These are phyloP conservation scores for Cathartes aura DNA, from an alignment of 2,113 vertebrate genomes.

Conservation along the genomic window DNA sequence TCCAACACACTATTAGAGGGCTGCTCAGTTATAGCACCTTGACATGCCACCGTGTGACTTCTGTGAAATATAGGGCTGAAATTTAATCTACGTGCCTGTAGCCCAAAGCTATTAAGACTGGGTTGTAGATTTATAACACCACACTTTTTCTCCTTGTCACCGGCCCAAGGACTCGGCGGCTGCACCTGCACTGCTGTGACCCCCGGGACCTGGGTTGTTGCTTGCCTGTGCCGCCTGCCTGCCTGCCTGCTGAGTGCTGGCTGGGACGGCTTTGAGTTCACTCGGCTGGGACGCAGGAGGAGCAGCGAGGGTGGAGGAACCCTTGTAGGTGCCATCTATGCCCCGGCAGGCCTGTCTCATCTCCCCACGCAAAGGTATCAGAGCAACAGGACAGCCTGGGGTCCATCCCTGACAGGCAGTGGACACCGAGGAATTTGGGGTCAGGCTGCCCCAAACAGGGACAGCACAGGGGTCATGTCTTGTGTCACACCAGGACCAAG, in stretches of 20 bases:
- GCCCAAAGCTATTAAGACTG: conserved; percentile 21
- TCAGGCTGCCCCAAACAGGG: neutral
- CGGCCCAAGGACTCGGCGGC: neutral
- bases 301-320: neutral
- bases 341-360: neutral
- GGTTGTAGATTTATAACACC: conserved; percentile 18
- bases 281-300: neutral
- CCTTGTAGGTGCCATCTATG: neutral
- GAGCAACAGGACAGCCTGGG: neutral
- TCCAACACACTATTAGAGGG: neutral
- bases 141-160: conserved; percentile 7
- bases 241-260: neutral
- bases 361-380: neutral
- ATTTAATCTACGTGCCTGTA: conserved; percentile 6
- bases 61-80: conserved; percentile 24
- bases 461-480: neutral
- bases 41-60: neutral
- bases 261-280: neutral
- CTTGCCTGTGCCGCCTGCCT: rapidly evolving
- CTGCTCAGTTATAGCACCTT: neutral
- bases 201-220: rapidly evolving
- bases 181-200: neutral
- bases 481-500: neutral
- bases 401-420: neutral
- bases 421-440: neutral